A percentile compares a stretch with the other conserved stretches of the same genome.
Evolutionary conservation across 1,140 invertebrate genomes (phyloP).

Genomic region (Drosophila varians): DNA sequence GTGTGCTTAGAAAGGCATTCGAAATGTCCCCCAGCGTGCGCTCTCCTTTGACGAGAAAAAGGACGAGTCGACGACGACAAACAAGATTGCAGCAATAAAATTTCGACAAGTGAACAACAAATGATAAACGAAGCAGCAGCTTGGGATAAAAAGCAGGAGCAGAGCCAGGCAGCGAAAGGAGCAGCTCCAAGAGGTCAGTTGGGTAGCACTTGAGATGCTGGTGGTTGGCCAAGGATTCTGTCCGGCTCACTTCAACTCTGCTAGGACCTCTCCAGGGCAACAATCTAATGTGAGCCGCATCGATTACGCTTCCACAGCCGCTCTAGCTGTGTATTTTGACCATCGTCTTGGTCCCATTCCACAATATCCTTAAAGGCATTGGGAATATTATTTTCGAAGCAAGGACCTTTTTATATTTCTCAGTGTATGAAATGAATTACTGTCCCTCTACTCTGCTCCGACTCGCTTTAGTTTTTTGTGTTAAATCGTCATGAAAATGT

Average conservation of each 20-base stretch:
- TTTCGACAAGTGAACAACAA: slow-evolving; percentile 81
- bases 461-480: slow-evolving; percentile 33
- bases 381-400: too few relatives aligned
- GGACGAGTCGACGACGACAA: slow-evolving; percentile 58
- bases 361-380: neutral
- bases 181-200: slow-evolving; percentile 37
- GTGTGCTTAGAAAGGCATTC: slow-evolving; percentile 34
- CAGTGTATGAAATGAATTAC: slow-evolving; percentile 24
- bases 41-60: slow-evolving; percentile 54
- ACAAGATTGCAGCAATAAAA: slow-evolving; percentile 82
- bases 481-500: slow-evolving; percentile 77
- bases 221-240: slow-evolving; percentile 33
- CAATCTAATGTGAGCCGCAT: slow-evolving; percentile 70
- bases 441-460: slow-evolving; percentile 23
- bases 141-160: slow-evolving; percentile 60
- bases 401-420: slow-evolving; percentile 9
- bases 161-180: slow-evolving; percentile 28
- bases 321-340: slow-evolving; percentile 24
- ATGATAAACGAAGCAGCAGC: slow-evolving; percentile 79
- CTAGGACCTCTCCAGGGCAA: slow-evolving; percentile 11
- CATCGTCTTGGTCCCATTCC: slow-evolving; percentile 7
- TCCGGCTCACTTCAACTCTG: slow-evolving; percentile 25
- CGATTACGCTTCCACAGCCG: slow-evolving; percentile 60
- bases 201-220: slow-evolving; percentile 59
- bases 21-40: slow-evolving; percentile 61